Base-by-base conservation (phyloP, 1,140 invertebrate species). In the Drosophila serrata region DNA sequence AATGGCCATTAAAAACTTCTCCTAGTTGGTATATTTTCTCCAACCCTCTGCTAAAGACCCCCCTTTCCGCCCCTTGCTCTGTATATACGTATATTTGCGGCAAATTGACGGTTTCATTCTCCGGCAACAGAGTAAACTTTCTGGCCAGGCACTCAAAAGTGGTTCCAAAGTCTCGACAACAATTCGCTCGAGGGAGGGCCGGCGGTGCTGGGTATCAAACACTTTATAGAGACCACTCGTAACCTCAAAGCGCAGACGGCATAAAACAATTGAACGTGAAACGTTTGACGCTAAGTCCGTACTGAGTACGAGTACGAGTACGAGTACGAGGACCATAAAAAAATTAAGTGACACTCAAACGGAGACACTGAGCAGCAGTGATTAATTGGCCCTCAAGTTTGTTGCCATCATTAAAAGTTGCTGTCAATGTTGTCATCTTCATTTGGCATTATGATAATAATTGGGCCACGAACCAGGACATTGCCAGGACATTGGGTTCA, bases 401-500 rank as follows among this genome's bases (percentile, higher is more conserved):
- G 53, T n/a, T 51, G 76, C 42, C 65, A 62, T 90, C 85, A 90
- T 90, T 90, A 90, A 90, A 90, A 90, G 45, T 90, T 85, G 64
- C 77, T 81, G 86, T 78, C 81, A 85, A 81, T 68, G 77, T 68
- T 77, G 74, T 85, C 85, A 85, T 90, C 85, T 90, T 85, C 85
- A 90, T 88, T 88, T 90, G 81, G 81, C 81, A 82, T 88, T 90
- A 90, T 88, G 69, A 79, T 90, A 85, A 88, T 88, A 90, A 85
- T 90, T 90, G 82, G 86, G 61, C 75, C 69, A 65, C 43, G 57
- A 56, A 58, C 60, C 75, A 48, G 53, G 62, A 73, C 46, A 40
- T 31, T n/a, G 31, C 31, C 49, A 53, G 39, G 40, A 58, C 65
- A 46, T 27, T 39, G 68, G 53, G 56, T 43, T 27, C 55, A 43